Evolutionary conservation across 92 coral and sea anemone species (phyloP).

Genomic region (Muricea muricata): DNA sequence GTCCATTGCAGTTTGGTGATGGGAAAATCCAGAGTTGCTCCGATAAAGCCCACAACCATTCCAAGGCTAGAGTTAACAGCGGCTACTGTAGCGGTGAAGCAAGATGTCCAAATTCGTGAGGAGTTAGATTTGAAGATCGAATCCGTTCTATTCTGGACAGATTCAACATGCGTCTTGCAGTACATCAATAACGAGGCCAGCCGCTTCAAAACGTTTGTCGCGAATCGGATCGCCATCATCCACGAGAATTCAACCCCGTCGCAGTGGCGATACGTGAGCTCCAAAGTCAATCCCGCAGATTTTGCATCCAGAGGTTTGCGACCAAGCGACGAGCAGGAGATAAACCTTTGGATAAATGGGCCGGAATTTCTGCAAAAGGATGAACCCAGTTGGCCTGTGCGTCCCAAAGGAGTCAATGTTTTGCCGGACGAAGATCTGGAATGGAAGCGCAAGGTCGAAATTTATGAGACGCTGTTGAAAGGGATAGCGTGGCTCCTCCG

Average conservation of each 20-base stretch:
- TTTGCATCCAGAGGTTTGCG: conserved; percentile 29
- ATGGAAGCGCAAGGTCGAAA: conserved; percentile 1
- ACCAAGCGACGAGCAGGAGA: not conserved
- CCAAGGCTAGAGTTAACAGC: conserved; percentile 17
- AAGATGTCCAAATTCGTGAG: conserved; percentile 10
- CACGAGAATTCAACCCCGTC: conserved; percentile 16
- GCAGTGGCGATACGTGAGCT: not conserved
- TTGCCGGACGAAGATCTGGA: not conserved
- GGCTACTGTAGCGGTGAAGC: conserved; percentile 25
- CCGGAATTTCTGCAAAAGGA: conserved; percentile 6
- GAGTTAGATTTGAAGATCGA: conserved; percentile 7
- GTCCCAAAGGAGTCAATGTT: not conserved
- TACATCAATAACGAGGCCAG: conserved; percentile 17
- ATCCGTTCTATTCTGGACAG: conserved; percentile 25
- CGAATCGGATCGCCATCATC: conserved; percentile 7
- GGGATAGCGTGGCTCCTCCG: not conserved
- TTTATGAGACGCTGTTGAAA: not conserved
- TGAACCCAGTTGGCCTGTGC: not conserved
- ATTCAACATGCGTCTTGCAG: conserved; percentile 8
- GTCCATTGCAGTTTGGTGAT: not conserved
- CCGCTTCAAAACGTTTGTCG: conserved; percentile 34
- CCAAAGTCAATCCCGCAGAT: conserved; percentile 16
- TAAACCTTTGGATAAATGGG: conserved; percentile 15
- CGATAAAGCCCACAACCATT: conserved; percentile 16
- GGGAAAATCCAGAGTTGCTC: conserved; percentile 9